phyloP scores from a whole-genome alignment of 2,113 vertebrate species.

The Sterrhoptilus dennistouni region DNA sequence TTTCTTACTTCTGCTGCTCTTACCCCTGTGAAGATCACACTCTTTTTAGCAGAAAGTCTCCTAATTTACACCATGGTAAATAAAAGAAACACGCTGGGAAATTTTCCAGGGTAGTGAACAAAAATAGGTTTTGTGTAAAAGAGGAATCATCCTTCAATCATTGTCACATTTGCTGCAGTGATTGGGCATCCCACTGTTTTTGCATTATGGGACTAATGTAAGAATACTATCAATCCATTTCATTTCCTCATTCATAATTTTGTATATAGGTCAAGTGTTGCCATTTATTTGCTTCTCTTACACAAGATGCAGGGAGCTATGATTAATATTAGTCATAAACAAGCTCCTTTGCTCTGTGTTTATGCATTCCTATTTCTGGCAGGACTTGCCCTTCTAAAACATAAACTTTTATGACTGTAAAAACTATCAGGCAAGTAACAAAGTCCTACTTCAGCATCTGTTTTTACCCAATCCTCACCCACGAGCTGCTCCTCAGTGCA shows the following conservation, averaged over 20 bases:
- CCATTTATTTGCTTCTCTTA: not conserved
- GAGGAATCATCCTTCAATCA: not conserved
- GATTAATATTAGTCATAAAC: not conserved
- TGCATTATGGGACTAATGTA: not conserved
- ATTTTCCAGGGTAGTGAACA: not conserved
- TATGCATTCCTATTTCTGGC: not conserved
- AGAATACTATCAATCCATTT: not conserved
- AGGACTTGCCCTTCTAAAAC: not conserved
- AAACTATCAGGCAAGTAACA: not conserved
- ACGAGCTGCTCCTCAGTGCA: not conserved
- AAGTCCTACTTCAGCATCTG: slow-evolving; percentile 8
- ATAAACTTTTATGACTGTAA: not conserved
- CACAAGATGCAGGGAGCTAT: not conserved
- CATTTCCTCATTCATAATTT: not conserved
- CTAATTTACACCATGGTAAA: not conserved
- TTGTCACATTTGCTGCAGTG: not conserved
- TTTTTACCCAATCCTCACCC: not conserved
- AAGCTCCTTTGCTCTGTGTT: slow-evolving; percentile 1
- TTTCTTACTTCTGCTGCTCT: not conserved
- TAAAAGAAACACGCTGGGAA: not conserved
- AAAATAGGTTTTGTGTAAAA: not conserved
- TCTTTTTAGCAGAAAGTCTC: not conserved
- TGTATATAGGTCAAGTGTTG: not conserved
- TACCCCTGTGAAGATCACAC: not conserved
- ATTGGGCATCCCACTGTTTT: not conserved